These are phyloP conservation scores for Entomobrya proxima DNA, from an alignment of 2,888 invertebrate genomes.

Conservation along the genomic window DNA sequence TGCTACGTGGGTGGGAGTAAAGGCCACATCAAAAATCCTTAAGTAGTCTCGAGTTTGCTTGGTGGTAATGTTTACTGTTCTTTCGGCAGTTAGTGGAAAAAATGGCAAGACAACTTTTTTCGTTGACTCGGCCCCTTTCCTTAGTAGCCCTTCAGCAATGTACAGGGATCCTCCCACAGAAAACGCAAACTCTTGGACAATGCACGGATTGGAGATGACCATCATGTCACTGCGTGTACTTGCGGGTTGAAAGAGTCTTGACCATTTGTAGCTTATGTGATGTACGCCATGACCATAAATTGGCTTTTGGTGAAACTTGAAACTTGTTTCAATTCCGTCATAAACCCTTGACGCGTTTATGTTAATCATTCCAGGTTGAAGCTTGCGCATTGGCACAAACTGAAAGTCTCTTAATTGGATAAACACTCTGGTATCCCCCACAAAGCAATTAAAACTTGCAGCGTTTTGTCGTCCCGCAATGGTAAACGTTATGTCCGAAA, in stretches of 20 bases:
- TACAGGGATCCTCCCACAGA: slow-evolving; percentile 54
- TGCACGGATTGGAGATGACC: slow-evolving; percentile 56
- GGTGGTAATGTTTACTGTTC: too few species aligned
- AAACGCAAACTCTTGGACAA: slow-evolving; percentile 65
- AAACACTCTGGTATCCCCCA: slow-evolving; percentile 53
- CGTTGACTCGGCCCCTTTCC: not conserved
- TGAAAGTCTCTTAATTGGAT: slow-evolving; percentile 2
- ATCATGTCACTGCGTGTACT: slow-evolving; percentile 49
- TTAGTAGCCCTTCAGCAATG: slow-evolving; percentile 41
- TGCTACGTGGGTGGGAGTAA: slow-evolving; percentile 66
- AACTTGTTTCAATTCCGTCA: not conserved
- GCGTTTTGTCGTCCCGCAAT: slow-evolving; percentile 54
- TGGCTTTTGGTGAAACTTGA: not conserved
- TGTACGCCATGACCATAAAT: slow-evolving; percentile 49
- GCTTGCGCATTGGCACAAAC: slow-evolving; percentile 21
- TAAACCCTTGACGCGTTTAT: slow-evolving; percentile 2
- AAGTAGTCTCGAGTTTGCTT: too few species aligned
- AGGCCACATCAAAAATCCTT: slow-evolving; percentile 43
- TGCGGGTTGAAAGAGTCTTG: slow-evolving; percentile 32
- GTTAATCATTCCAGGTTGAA: slow-evolving; percentile 26
- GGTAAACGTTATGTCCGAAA: slow-evolving; percentile 49
- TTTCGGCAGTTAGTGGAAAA: too few species aligned
- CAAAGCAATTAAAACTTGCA: slow-evolving; percentile 44
- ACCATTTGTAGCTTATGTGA: slow-evolving; percentile 22
- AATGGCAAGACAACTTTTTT: slow-evolving; percentile 27